These are phyloP conservation scores for Drosophila pseudoobscura DNA, from an alignment of 1,140 invertebrate species.

Conservation along the genomic window DNA sequence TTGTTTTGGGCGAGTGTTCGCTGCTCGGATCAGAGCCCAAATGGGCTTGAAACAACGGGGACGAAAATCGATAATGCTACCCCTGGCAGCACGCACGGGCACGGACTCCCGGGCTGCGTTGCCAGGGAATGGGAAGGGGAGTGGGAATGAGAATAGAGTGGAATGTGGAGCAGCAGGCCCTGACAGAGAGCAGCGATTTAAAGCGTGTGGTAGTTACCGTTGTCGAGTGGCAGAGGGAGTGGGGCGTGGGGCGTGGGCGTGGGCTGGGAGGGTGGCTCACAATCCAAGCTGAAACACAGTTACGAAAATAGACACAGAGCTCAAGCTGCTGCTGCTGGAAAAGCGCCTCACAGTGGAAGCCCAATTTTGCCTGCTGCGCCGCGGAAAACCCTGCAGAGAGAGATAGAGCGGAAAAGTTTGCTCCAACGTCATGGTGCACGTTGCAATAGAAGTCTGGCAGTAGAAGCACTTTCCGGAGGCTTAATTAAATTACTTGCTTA, in stretches of 20 bases:
- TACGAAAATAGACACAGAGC: slow-evolving; percentile 70
- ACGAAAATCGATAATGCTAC: slow-evolving; percentile 69
- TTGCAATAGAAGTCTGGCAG: slow-evolving; percentile 1
- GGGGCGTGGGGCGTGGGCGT: not conserved
- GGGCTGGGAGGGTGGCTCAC: slow-evolving; percentile 9
- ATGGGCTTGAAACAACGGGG: slow-evolving; percentile 53
- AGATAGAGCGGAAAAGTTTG: slow-evolving; percentile 27
- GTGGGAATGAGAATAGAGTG: slow-evolving; percentile 13
- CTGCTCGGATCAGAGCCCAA: slow-evolving; percentile 46
- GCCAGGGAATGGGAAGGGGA: too few species aligned
- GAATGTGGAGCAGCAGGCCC: slow-evolving; percentile 58
- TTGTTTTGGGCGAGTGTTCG: slow-evolving; percentile 29
- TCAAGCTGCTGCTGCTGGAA: slow-evolving; percentile 54
- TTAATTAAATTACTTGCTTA: slow-evolving; percentile 37
- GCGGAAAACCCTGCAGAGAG: not conserved
- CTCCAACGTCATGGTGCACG: slow-evolving; percentile 24
- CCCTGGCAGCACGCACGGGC: slow-evolving; percentile 38
- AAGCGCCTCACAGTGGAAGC: slow-evolving; percentile 47
- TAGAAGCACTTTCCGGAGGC: slow-evolving; percentile 38
- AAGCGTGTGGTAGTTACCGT: slow-evolving; percentile 52
- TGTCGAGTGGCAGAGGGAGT: slow-evolving; percentile 25
- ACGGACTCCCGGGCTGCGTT: slow-evolving; percentile 1
- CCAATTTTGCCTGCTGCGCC: too few species aligned
- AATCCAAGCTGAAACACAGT: slow-evolving; percentile 68
- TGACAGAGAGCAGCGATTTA: slow-evolving; percentile 51